Evolutionary conservation across 2,888 invertebrate species (phyloP).

Genomic region (Onchidella celtica): DNA sequence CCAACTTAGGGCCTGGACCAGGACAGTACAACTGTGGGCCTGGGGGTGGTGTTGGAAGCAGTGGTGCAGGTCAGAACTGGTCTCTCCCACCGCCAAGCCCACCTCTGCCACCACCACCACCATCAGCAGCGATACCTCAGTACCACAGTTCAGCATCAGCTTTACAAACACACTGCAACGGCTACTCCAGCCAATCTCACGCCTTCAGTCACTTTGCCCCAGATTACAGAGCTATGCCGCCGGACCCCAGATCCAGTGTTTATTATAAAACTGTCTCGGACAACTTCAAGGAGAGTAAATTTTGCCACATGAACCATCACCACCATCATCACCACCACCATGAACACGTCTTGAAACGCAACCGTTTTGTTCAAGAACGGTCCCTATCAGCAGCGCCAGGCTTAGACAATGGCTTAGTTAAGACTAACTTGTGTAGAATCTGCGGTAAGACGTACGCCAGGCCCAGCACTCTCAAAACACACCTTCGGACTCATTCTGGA

Average conservation of each 20-base stretch:
- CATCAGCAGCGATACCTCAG: slow-evolving; percentile 46
- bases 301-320: slow-evolving; percentile 54
- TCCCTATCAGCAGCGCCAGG: slow-evolving; percentile 24
- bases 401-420: slow-evolving; percentile 46
- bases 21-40: slow-evolving; percentile 54
- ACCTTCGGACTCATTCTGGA: slow-evolving; percentile 96
- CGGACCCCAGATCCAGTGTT: slow-evolving; percentile 57
- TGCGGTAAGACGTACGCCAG: slow-evolving; percentile 97
- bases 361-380: slow-evolving; percentile 26
- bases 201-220: slow-evolving; percentile 57
- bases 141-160: slow-evolving; percentile 26
- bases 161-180: slow-evolving; percentile 39
- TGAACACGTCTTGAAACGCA: slow-evolving; percentile 40
- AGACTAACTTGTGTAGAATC: slow-evolving; percentile 91
- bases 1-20: slow-evolving; percentile 62
- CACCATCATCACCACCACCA: slow-evolving; percentile 51
- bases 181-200: slow-evolving; percentile 20
- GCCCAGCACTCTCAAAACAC: slow-evolving; percentile 97
- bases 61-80: slow-evolving; percentile 47
- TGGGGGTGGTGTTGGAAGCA: slow-evolving; percentile 27
- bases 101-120: slow-evolving; percentile 44
- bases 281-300: slow-evolving; percentile 62
- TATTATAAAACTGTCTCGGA: slow-evolving; percentile 66
- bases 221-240: slow-evolving; percentile 64
- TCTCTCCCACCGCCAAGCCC: slow-evolving; percentile 47